phyloP scores from a whole-genome alignment of 2,888 invertebrate species.

The Malthinus seriepunctatus region DNA sequence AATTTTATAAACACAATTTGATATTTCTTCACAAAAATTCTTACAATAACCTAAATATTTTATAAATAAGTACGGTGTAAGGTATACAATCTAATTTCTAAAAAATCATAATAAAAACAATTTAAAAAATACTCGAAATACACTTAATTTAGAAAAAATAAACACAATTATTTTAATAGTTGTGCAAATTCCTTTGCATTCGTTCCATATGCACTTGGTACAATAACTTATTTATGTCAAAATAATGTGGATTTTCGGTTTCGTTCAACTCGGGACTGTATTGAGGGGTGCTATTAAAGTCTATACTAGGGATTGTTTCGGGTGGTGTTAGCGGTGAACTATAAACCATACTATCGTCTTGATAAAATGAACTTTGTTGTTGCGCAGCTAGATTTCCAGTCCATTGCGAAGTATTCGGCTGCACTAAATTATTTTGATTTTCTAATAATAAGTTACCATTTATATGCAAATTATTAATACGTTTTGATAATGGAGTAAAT shows the following conservation, averaged over 20 bases:
- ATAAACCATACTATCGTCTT: background rate
- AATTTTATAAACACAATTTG: background rate
- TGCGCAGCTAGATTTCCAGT: slow-evolving; percentile 41
- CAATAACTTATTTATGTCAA: slow-evolving; percentile 81
- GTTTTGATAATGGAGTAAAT: slow-evolving; percentile 85
- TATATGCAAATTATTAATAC: slow-evolving; percentile 87
- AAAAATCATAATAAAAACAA: no score
- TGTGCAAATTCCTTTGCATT: slow-evolving; percentile 66
- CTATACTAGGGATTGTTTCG: slow-evolving; percentile 46
- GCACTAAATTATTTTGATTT: slow-evolving; percentile 32
- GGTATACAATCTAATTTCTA: no score
- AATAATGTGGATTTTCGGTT: slow-evolving; percentile 83
- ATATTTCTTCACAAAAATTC: no score
- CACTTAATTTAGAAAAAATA: no score
- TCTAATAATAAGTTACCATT: no score
- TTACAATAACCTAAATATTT: background rate
- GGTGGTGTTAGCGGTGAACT: slow-evolving; percentile 47
- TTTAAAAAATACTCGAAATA: no score
- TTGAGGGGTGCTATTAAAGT: slow-evolving; percentile 52
- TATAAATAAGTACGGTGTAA: background rate
- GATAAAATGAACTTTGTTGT: no score
- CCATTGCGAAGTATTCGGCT: background rate
- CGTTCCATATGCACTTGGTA: slow-evolving; percentile 84
- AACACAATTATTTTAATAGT: no score
- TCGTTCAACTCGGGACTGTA: slow-evolving; percentile 80